Percentiles rank a stretch among this genome's conserved stretches.
Conservation (phyloP, 2,888 invertebrate species). For the Stomorhina lunata region DNA sequence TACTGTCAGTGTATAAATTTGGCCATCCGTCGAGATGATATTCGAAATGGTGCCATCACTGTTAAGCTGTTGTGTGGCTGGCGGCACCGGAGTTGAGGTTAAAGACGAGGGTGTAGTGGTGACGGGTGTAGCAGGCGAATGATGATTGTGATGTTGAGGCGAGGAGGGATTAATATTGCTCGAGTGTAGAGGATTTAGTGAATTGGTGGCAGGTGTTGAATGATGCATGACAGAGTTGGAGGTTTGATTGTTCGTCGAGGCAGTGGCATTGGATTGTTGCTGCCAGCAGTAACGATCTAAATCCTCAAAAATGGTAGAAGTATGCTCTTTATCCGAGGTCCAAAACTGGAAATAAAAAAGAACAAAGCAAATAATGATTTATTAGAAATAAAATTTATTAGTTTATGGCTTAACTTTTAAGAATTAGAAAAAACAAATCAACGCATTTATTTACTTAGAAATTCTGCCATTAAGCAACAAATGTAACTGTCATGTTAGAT, state of each 20-base stretch:
- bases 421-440: slow-evolving; percentile 28
- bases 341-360: slow-evolving; percentile 75
- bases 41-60: slow-evolving; percentile 73
- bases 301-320: slow-evolving; percentile 89
- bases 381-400: background rate
- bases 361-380: background rate
- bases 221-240: slow-evolving; percentile 70
- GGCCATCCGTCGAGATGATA: slow-evolving; percentile 85
- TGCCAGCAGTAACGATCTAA: slow-evolving; percentile 92
- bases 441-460: slow-evolving; percentile 5
- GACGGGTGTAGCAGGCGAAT: slow-evolving; percentile 66
- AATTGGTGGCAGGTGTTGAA: slow-evolving; percentile 81
- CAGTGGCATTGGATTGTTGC: slow-evolving; percentile 81
- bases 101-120: slow-evolving; percentile 53
- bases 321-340: slow-evolving; percentile 82
- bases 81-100: slow-evolving; percentile 69
- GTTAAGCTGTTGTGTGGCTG: slow-evolving; percentile 72
- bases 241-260: slow-evolving; percentile 67
- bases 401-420: background rate
- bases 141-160: slow-evolving; percentile 64
- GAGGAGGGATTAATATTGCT: slow-evolving; percentile 58
- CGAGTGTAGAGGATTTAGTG: slow-evolving; percentile 65
- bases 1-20: slow-evolving; percentile 91
- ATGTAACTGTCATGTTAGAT: slow-evolving; percentile 67
- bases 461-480: slow-evolving; percentile 46